Percentiles rank a stretch among this genome's conserved stretches.
Conservation (phyloP, 2,113 vertebrate genomes). For the Promerops cafer region DNA sequence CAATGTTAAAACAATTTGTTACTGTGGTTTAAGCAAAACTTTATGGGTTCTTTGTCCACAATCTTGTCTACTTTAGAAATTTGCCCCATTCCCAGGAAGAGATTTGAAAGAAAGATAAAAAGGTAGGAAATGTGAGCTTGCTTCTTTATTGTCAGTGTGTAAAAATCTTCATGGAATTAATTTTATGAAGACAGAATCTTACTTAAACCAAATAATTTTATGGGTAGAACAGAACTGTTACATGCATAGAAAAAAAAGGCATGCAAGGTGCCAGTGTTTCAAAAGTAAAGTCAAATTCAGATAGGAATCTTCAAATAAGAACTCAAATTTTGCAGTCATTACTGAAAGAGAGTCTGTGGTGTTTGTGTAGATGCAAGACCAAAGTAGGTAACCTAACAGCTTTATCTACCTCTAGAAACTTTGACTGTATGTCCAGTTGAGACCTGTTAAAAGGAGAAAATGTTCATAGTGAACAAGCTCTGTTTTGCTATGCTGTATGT, state of each 20-base stretch:
- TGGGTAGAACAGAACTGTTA: background rate
- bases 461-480: background rate
- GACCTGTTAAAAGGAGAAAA: background rate
- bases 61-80: background rate
- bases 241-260: background rate
- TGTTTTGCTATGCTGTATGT: background rate
- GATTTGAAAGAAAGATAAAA: background rate
- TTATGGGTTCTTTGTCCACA: background rate
- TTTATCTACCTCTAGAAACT: background rate
- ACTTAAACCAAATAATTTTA: background rate
- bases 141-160: background rate
- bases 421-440: background rate
- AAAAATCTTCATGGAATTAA: background rate
- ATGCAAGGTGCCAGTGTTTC: background rate
- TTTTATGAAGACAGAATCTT: background rate
- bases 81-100: background rate
- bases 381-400: background rate
- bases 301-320: background rate
- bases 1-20: background rate
- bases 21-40: background rate
- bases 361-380: background rate
- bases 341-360: background rate
- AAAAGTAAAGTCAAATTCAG: background rate
- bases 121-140: background rate
- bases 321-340: background rate